Base-by-base conservation (phyloP, 2,113 vertebrate species). In the Nyctereutes procyonoides region DNA sequence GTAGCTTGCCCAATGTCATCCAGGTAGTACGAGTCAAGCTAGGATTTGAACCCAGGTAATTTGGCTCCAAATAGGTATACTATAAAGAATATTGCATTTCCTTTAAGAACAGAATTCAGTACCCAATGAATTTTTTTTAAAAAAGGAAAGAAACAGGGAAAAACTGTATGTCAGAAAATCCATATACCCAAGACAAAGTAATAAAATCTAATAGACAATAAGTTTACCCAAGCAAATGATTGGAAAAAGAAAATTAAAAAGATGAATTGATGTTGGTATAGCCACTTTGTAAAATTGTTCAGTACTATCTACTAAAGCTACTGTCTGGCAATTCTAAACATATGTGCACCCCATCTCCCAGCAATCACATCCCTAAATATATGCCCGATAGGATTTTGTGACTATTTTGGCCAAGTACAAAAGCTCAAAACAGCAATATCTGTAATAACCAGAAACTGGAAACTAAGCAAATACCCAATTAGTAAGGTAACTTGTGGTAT, bases 181-280 rank as follows among this genome's bases (percentile, higher is more conserved):
- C 35, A 20, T 30, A 32, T 13, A 22, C 3, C 55, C 38, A 32
- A 60, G 62, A 73, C 43, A 84, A 74, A 65, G 71, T 56, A 62
- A 93, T 80, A 85, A 63, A 90, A 85, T 90, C 65, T 86, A 86
- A 55, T 14, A 93, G 38, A 28, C 73, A 76, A 53, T 67, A 74
- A 53, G 26, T 63, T 76, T 60, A 81, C 38, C 35, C 51, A 60
- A 65, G 83, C 90, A 74, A 69, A 65, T 84, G 17, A 92, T 35
- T 92, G 12, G 62, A 56, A 84, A 77, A 43, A 74, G 32, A 85
- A 58, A 79, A 67, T 86, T 80, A 19, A 55, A 62, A 71, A 76
- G 79, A 53, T 73, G 22, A 74, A 69, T 28, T 74, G 13, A 48
- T 90, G 60, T 35, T 5, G 20, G 63, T 17, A 43, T 5, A 30